Base-by-base conservation (phyloP, 2,888 invertebrate species). In the Drosophila ustulata region DNA sequence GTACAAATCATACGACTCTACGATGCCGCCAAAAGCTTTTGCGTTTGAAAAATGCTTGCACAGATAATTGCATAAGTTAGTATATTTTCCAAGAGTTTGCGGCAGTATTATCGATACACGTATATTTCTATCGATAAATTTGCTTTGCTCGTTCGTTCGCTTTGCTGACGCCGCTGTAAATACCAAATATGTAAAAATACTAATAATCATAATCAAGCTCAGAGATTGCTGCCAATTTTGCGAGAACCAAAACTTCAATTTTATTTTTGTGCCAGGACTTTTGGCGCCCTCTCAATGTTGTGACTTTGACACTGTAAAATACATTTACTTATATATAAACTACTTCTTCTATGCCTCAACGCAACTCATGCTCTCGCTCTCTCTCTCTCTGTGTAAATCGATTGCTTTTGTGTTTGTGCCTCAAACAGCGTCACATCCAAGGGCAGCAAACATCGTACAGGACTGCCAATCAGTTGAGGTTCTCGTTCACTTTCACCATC, bases 391-490 rank as follows among this genome's bases (percentile, higher is more conserved):
- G 52, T 73, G 78, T 74, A 53, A 46, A 41, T 69, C 53, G 41
- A 69, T 37, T 61, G 76, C 80, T 77, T 79, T 75, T 75, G 79
- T 79, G 46, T 78, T 78, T 78, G 61, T 78, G 51, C 61, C 53
- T 51, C 32, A 34, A 56, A 63, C 67, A 73, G 62, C 64, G 47
- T 65, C 70, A 78, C 58, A 68, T 75, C 59, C 66, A 59, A 70
- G 71, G 74, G 79, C 80, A 70, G 51, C 45, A 39, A 61, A 51
- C 74, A 62, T 69, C 64, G 43, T 32, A 66, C 64, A 45, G 53
- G 43, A 74, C 58, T 47, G 62, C 41, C 68, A 53, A 34, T 41
- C 57, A 72, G 73, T 51, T 58, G 49, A 72, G 39, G 47, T 34
- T 75, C 43, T 43, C 61, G 43, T 30, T 41, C 28, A 30, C 26